Conservation (phyloP, 2,113 vertebrate species). For the Aphelocoma coerulescens region DNA sequence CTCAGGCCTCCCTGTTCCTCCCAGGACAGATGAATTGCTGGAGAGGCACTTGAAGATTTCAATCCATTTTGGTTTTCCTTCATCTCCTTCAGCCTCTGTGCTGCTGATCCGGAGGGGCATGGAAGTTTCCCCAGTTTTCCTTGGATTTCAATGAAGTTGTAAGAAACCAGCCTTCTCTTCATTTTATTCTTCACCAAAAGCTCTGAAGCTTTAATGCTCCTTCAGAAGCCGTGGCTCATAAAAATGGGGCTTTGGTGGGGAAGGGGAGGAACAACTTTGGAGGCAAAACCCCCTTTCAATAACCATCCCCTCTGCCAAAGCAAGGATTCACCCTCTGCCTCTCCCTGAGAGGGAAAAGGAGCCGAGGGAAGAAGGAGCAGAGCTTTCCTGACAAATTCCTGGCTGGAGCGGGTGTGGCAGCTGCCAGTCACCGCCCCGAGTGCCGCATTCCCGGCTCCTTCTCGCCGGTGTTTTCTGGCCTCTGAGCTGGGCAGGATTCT, state of each 20-base stretch:
- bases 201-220: neutral
- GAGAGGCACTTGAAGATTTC: neutral
- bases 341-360: neutral
- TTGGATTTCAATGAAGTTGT: neutral
- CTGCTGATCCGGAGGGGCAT: accelerated
- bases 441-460: accelerated
- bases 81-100: neutral
- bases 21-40: neutral
- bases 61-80: neutral
- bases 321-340: neutral
- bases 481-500: neutral
- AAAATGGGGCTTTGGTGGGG: neutral
- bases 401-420: neutral
- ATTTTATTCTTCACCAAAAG: neutral
- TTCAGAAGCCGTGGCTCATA: neutral
- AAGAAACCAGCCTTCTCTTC: neutral
- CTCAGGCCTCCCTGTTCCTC: neutral
- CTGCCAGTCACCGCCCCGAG: neutral
- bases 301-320: neutral
- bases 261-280: neutral
- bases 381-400: neutral
- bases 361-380: neutral
- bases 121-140: neutral
- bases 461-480: neutral
- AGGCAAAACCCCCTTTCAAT: neutral